Evolutionary conservation across 2,888 invertebrate genomes (phyloP).

Genomic region (Synanthedon andrenaeformis): DNA sequence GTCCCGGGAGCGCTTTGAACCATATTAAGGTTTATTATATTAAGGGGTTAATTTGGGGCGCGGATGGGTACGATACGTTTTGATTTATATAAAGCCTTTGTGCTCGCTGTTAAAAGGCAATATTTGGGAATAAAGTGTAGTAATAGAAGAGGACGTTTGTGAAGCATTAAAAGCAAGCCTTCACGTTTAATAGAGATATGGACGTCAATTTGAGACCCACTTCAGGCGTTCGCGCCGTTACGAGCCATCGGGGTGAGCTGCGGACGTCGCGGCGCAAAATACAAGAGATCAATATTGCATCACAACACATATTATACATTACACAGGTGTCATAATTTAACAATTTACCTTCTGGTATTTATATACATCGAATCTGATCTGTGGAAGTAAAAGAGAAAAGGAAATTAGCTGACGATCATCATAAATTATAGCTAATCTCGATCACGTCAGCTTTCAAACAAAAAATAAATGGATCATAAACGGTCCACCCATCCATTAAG

Average conservation of each 20-base stretch:
- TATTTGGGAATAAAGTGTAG: conserved; percentile 1
- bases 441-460: no score
- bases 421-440: no score
- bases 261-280: conserved; percentile 3
- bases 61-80: no score
- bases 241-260: conserved; percentile 18
- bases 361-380: no score
- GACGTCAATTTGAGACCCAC: conserved; percentile 43
- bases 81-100: no score
- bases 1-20: not conserved
- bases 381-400: no score
- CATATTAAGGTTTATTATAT: no score
- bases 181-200: conserved; percentile 36
- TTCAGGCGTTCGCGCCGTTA: conserved; percentile 18
- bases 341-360: not conserved
- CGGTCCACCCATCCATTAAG: no score
- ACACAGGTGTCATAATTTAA: not conserved
- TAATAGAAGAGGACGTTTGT: conserved; percentile 21
- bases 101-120: not conserved
- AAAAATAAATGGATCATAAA: no score
- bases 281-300: conserved; percentile 1
- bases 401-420: no score
- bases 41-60: no score
- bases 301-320: not conserved
- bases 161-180: conserved; percentile 35